phyloP scores from a whole-genome alignment of 92 coral and sea anemone species.

The Porites lobata region DNA sequence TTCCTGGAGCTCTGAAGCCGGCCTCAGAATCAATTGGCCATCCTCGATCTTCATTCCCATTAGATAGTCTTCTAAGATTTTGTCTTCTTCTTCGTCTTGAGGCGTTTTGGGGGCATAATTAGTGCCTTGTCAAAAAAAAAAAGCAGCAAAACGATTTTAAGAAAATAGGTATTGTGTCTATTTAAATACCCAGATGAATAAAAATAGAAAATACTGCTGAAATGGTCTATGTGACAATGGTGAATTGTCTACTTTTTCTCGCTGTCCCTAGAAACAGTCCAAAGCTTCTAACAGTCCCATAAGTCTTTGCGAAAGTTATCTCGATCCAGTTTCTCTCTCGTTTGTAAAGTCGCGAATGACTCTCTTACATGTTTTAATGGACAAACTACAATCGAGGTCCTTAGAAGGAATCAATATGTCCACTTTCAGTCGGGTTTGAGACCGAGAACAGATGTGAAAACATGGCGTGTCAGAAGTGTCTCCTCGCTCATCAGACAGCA shows the following conservation, averaged over 20 bases:
- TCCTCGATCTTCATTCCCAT: constrained; percentile 50
- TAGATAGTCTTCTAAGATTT: constrained; percentile 48
- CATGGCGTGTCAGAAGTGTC: constrained; percentile 48
- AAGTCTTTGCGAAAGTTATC: too few species aligned
- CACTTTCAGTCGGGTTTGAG: constrained; percentile 27
- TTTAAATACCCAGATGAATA: too few species aligned
- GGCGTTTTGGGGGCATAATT: constrained; percentile 8
- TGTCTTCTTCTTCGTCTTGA: constrained; percentile 47
- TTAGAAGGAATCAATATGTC: constrained; percentile 60
- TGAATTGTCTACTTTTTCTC: too few species aligned
- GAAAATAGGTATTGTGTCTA: too few species aligned
- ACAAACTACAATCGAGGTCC: constrained; percentile 63
- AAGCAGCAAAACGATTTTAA: neutral
- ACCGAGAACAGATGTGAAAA: constrained; percentile 52
- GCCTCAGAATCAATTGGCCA: constrained; percentile 17
- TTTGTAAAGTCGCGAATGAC: neutral
- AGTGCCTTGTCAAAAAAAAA: neutral
- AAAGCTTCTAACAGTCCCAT: too few species aligned
- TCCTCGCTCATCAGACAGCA: constrained; percentile 31
- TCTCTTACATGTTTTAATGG: constrained; percentile 49
- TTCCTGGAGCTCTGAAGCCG: constrained; percentile 39
- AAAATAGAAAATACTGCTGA: too few species aligned
- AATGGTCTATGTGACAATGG: too few species aligned
- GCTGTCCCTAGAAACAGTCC: too few species aligned
- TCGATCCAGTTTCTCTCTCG: too few species aligned